Percentiles rank a stretch among this genome's conserved stretches.
Evolutionary conservation across 2,113 vertebrate genomes (phyloP).

Genomic region (Microcebus jonahi): DNA sequence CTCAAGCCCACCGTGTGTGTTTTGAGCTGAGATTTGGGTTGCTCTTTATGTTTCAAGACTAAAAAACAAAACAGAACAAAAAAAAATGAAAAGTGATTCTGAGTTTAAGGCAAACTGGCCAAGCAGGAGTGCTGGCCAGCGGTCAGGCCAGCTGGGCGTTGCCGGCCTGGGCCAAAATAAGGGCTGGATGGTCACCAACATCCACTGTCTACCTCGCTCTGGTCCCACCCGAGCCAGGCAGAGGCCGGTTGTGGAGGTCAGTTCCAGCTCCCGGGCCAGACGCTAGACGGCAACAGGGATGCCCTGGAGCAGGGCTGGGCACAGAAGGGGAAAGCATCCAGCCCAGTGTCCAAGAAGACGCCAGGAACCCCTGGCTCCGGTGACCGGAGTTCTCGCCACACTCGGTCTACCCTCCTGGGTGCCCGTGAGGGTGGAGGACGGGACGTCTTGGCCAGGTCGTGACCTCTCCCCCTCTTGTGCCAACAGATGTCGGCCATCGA

Average conservation of each 20-base stretch:
- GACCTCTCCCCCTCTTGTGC: neutral
- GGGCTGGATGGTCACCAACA: rapidly evolving
- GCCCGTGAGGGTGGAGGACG: neutral
- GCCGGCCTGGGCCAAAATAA: neutral
- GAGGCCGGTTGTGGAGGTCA: neutral
- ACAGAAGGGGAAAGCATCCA: rapidly evolving
- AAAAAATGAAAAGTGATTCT: neutral
- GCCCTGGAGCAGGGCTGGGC: neutral
- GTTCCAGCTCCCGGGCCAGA: neutral
- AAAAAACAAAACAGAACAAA: no score
- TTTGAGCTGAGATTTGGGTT: neutral
- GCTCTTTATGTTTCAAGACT: neutral
- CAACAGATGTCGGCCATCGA: conserved; percentile 98
- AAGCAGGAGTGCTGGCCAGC: neutral
- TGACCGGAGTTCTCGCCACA: no score
- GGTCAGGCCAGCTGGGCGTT: rapidly evolving
- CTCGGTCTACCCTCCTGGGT: neutral
- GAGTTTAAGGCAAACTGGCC: neutral
- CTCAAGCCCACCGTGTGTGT: rapidly evolving
- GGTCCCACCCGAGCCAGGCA: neutral
- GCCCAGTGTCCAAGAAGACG: neutral
- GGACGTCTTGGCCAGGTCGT: neutral
- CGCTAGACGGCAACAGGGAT: rapidly evolving
- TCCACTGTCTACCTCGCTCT: rapidly evolving
- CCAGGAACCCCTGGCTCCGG: neutral